Percentiles rank a stretch among this genome's conserved stretches.
These are phyloP conservation scores for Anisognathus igniventris DNA, from an alignment of 2,797 vertebrate species.

Conservation along the genomic window DNA sequence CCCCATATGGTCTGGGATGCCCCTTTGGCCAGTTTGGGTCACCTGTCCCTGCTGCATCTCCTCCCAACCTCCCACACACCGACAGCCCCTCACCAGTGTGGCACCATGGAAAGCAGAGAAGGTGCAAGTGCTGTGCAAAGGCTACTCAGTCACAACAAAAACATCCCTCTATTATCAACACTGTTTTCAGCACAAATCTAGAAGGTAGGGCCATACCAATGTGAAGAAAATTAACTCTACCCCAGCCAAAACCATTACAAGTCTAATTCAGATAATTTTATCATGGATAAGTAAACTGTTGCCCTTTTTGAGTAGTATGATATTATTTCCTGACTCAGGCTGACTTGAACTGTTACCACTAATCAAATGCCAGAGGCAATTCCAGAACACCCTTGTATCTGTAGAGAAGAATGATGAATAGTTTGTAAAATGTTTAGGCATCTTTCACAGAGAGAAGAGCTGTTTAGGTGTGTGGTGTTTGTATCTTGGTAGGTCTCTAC, in stretches of 20 bases:
- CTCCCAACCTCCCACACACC: rapidly evolving
- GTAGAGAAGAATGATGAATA: neutral
- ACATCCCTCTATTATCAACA: neutral
- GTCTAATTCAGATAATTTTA: neutral
- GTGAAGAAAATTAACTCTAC: neutral
- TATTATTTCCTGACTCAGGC: neutral
- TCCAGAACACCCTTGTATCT: neutral
- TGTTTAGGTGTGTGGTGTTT: neutral
- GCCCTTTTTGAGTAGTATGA: neutral
- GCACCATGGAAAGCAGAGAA: neutral
- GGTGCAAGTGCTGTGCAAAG: neutral
- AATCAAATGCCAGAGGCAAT: neutral
- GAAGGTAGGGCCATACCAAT: too few relatives aligned
- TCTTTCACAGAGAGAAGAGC: neutral
- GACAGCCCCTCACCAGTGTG: neutral
- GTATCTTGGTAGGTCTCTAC: neutral
- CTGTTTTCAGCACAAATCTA: neutral
- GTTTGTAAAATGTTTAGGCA: neutral
- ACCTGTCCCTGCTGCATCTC: neutral
- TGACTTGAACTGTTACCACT: neutral
- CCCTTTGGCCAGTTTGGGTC: neutral
- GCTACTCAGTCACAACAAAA: neutral
- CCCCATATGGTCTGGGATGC: neutral
- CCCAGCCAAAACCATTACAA: neutral
- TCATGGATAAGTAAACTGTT: neutral